phyloP scores from a whole-genome alignment of 2,888 invertebrate genomes.

The Netelia fuscicornis region DNA sequence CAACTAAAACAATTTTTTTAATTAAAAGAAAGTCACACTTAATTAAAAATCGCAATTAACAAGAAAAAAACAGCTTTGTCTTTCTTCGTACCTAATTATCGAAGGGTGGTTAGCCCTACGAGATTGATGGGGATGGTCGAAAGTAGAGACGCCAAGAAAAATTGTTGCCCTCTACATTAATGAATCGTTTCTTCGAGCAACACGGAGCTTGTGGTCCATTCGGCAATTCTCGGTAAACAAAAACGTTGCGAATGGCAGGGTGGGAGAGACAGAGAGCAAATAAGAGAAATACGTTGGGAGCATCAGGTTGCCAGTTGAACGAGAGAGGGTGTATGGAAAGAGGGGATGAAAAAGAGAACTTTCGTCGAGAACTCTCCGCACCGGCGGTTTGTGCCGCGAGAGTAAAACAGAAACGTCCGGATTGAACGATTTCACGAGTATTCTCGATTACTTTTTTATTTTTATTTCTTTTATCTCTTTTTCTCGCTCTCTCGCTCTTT shows the following conservation, averaged over 20 bases:
- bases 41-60: too few species aligned
- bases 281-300: conserved; percentile 32
- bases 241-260: not conserved
- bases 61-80: too few species aligned
- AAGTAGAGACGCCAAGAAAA: not conserved
- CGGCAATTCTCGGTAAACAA: conserved; percentile 32
- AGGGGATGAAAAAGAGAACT: conserved; percentile 16
- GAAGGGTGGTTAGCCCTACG: too few species aligned
- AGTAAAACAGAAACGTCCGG: conserved; percentile 18
- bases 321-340: conserved; percentile 4
- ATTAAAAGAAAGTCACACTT: too few species aligned
- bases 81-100: too few species aligned
- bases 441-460: not conserved
- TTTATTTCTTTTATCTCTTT: too few species aligned
- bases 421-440: conserved; percentile 26
- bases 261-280: not conserved
- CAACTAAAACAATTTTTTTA: too few species aligned
- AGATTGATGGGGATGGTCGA: too few species aligned
- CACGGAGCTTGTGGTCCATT: conserved; percentile 12
- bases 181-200: conserved; percentile 5
- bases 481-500: not conserved
- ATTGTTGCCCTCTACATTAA: not conserved
- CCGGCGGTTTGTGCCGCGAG: not conserved
- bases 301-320: conserved; percentile 47
- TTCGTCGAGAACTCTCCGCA: conserved; percentile 32